Evolutionary conservation across 1,140 invertebrate species (phyloP).

Genomic region (Fragariocoptes setiger): DNA sequence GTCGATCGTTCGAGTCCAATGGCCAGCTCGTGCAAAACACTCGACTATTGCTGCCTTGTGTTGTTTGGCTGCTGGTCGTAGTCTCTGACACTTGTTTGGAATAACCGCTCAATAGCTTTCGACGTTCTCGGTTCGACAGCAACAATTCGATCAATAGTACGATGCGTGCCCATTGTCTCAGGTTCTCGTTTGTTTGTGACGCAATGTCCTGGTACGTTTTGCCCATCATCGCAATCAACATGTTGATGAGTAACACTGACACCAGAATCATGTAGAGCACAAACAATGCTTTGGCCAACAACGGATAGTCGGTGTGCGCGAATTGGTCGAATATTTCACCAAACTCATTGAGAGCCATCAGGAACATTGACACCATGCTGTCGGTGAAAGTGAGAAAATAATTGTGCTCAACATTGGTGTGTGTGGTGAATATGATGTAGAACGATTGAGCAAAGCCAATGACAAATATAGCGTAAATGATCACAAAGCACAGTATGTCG

Average conservation of each 20-base stretch:
- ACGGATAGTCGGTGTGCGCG: conserved; percentile 49
- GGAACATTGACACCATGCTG: conserved; percentile 79
- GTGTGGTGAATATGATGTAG: conserved; percentile 3
- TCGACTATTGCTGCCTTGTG: too few relatives aligned
- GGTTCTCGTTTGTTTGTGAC: conserved; percentile 87
- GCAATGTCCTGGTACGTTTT: conserved; percentile 87
- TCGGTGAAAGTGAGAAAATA: conserved; percentile 33
- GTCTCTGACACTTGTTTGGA: background rate
- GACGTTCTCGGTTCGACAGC: background rate
- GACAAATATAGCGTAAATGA: conserved; percentile 81
- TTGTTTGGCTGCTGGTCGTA: too few relatives aligned
- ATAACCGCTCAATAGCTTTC: background rate
- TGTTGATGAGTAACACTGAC: conserved; percentile 72
- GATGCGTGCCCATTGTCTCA: conserved; percentile 82
- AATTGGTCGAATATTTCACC: conserved; percentile 69
- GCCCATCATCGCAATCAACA: conserved; percentile 99
- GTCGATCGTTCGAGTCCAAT: too few relatives aligned
- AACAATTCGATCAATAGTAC: conserved; percentile 66
- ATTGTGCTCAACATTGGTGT: conserved; percentile 17
- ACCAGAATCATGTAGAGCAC: conserved; percentile 87
- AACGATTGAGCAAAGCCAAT: conserved; percentile 83
- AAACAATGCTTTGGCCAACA: conserved; percentile 64
- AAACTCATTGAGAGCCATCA: conserved; percentile 88
- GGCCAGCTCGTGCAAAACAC: too few relatives aligned
- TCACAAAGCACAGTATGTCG: conserved; percentile 70